Evolutionary conservation across 2,797 vertebrate species (phyloP).

Genomic region (Aselliscus stoliczkanus): DNA sequence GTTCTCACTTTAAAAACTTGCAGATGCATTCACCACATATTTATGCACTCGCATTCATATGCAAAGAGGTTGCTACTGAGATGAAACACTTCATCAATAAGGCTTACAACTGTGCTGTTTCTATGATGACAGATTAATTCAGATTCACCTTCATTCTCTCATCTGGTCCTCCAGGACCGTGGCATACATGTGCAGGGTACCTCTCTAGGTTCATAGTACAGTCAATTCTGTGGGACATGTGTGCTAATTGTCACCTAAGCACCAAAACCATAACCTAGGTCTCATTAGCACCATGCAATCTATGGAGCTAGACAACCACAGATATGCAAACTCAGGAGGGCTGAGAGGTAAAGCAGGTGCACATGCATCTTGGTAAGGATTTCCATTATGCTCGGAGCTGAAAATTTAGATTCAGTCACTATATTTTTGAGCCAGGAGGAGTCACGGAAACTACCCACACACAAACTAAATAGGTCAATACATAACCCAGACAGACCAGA

Average conservation of each 20-base stretch:
- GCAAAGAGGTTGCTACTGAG: slow-evolving; percentile 23
- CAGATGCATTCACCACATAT: slow-evolving; percentile 26
- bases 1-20: slow-evolving; percentile 58
- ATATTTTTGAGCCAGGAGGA: slow-evolving; percentile 36
- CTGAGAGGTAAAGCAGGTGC: slow-evolving; percentile 49
- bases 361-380: slow-evolving; percentile 22
- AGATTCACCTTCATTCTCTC: background rate
- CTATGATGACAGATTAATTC: background rate
- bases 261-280: background rate
- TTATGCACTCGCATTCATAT: slow-evolving; percentile 36
- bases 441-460: slow-evolving; percentile 54
- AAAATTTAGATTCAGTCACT: slow-evolving; percentile 47
- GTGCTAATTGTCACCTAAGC: background rate
- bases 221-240: background rate
- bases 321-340: background rate
- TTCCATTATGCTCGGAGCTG: slow-evolving; percentile 46
- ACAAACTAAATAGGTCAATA: slow-evolving; percentile 62
- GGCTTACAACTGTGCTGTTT: background rate
- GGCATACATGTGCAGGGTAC: background rate
- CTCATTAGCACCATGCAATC: background rate
- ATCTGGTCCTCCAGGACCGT: background rate
- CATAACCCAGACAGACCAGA: slow-evolving; percentile 50
- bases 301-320: background rate
- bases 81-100: background rate
- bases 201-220: background rate